A percentile compares a stretch with the other conserved stretches of the same genome.
Evolutionary conservation across 2,888 invertebrate genomes (phyloP).

Genomic region (Cistogaster globosa): DNA sequence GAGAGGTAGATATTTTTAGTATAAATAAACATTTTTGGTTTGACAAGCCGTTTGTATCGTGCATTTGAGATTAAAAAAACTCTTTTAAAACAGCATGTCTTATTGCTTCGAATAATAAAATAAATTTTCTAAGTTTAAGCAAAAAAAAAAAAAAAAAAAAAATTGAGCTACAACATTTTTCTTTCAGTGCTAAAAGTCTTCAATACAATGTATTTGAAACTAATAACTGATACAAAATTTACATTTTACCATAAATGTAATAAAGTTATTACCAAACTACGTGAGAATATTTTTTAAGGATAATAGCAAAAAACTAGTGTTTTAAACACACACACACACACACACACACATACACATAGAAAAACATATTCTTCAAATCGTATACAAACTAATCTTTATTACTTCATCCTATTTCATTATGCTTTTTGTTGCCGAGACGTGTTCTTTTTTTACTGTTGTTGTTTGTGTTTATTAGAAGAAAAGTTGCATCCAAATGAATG

Average conservation of each 20-base stretch:
- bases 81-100: too few relatives aligned
- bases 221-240: constrained; percentile 52
- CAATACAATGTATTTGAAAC: constrained; percentile 56
- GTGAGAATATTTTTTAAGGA: constrained; percentile 58
- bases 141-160: too few relatives aligned
- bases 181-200: constrained; percentile 23
- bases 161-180: neutral
- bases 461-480: neutral
- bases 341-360: neutral
- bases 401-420: constrained; percentile 54
- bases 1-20: too few relatives aligned
- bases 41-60: too few relatives aligned
- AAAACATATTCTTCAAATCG: constrained; percentile 43
- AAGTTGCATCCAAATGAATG: constrained; percentile 36
- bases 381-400: constrained; percentile 66
- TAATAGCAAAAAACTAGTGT: constrained; percentile 12
- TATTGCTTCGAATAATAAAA: too few relatives aligned
- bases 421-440: constrained; percentile 12
- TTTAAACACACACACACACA: constrained; percentile 15
- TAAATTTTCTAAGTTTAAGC: too few relatives aligned
- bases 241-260: constrained; percentile 58
- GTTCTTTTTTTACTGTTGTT: too few relatives aligned
- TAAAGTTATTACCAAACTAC: constrained; percentile 64
- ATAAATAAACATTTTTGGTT: too few relatives aligned
- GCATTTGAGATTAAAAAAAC: too few relatives aligned